Conservation (phyloP, 2,888 invertebrate genomes). For the Melitaea athalia region DNA sequence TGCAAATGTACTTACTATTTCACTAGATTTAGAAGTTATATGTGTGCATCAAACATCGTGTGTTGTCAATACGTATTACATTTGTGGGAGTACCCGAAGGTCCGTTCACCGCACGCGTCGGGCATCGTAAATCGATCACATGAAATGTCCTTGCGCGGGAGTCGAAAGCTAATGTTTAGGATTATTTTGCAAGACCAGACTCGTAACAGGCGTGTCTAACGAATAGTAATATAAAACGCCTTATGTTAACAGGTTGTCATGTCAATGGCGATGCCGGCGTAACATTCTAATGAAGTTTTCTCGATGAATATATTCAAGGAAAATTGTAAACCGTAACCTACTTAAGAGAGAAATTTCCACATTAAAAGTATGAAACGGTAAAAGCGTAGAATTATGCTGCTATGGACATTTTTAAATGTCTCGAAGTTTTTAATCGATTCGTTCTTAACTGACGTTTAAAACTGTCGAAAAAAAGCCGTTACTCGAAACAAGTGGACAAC, state of each 20-base stretch:
- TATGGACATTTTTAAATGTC: constrained; percentile 4
- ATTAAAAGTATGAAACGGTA: neutral
- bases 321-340: neutral
- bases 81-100: constrained; percentile 17
- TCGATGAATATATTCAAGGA: constrained; percentile 21
- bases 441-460: constrained; percentile 5
- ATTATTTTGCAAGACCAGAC: constrained; percentile 67
- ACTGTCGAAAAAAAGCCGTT: constrained; percentile 20
- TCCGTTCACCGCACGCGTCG: constrained; percentile 42
- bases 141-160: constrained; percentile 66
- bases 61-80: constrained; percentile 7
- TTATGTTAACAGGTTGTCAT: constrained; percentile 26
- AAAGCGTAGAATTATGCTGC: constrained; percentile 3
- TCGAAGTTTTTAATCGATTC: constrained; percentile 9
- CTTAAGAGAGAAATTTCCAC: constrained; percentile 6
- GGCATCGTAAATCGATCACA: constrained; percentile 53
- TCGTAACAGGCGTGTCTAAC: constrained; percentile 59
- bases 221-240: constrained; percentile 50
- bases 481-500: constrained; percentile 22
- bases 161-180: constrained; percentile 62
- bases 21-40: too few relatives aligned
- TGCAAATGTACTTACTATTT: too few relatives aligned
- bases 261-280: constrained; percentile 13
- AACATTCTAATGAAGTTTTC: constrained; percentile 28
- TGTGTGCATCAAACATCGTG: too few relatives aligned